Percentiles rank a stretch among this genome's conserved stretches.
Conservation (phyloP, 2,888 invertebrate species). For the Brachypterus glaber region DNA sequence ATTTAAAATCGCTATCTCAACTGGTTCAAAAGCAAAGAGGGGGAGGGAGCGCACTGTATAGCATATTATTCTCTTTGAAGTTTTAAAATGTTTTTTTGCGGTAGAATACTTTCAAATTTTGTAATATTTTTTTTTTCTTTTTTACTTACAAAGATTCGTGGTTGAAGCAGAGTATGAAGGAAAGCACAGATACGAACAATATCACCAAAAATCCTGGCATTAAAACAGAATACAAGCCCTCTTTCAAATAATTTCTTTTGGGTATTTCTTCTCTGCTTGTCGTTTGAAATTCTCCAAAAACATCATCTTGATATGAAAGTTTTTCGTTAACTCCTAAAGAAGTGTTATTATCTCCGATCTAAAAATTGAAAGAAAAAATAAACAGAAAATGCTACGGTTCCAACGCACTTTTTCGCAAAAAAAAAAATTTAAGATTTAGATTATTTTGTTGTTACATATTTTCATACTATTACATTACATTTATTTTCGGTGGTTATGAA, state of each 20-base stretch:
- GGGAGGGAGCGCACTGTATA: too few species aligned
- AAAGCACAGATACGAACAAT: conserved; percentile 55
- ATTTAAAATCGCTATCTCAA: too few species aligned
- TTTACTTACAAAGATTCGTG: conserved; percentile 66
- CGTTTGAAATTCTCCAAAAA: conserved; percentile 33
- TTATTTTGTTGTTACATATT: too few species aligned
- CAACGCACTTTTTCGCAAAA: too few species aligned
- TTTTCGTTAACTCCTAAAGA: conserved; percentile 36
- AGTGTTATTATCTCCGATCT: conserved; percentile 38
- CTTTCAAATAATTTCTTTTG: conserved; percentile 56
- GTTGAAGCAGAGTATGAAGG: conserved; percentile 65
- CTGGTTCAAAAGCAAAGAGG: too few species aligned
- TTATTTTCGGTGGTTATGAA: too few species aligned
- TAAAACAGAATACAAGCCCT: conserved; percentile 59
- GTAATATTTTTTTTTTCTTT: conserved; percentile 8
- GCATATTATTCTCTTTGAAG: too few species aligned
- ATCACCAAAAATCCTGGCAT: conserved; percentile 60
- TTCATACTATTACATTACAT: too few species aligned
- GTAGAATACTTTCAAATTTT: conserved; percentile 1
- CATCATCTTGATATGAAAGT: conserved; percentile 26
- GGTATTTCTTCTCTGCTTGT: conserved; percentile 53
- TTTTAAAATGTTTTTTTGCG: too few species aligned
- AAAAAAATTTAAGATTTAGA: too few species aligned
- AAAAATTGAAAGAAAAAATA: too few species aligned
- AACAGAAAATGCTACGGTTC: too few species aligned